phyloP scores from a whole-genome alignment of 2,888 invertebrate genomes.

The Dusona sp. region DNA sequence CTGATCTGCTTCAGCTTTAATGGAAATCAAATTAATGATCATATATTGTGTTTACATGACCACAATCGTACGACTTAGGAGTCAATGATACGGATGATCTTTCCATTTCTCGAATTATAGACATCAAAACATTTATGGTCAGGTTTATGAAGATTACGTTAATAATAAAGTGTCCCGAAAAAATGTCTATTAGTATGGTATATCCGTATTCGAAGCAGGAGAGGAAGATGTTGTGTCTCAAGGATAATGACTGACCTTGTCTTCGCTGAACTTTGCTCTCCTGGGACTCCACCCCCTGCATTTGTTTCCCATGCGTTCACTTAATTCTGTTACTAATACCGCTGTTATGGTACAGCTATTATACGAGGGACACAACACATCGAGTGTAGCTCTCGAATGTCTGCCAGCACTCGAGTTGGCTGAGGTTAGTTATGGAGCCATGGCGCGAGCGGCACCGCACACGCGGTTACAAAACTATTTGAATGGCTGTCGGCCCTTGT shows the following conservation, averaged over 20 bases:
- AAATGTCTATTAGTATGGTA: not conserved
- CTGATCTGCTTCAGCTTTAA: not conserved
- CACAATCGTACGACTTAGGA: not conserved
- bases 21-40: not conserved
- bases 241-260: conserved; percentile 40
- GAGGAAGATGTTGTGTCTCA: not conserved
- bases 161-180: not conserved
- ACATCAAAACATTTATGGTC: not conserved
- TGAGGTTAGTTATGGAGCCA: conserved; percentile 83
- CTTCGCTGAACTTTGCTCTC: conserved; percentile 8
- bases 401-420: conserved; percentile 76
- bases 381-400: conserved; percentile 24
- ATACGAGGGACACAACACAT: not conserved
- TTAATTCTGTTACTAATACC: conserved; percentile 26
- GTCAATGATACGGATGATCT: not conserved
- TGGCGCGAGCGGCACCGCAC: conserved; percentile 72
- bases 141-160: not conserved
- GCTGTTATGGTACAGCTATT: conserved; percentile 9
- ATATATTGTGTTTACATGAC: not conserved
- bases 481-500: conserved; percentile 83
- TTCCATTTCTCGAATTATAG: not conserved
- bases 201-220: not conserved
- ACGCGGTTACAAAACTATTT: conserved; percentile 83
- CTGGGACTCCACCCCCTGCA: not conserved
- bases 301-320: conserved; percentile 54